A percentile compares a stretch with the other conserved stretches of the same genome.
These are phyloP conservation scores for Hydrolagus colliei DNA, from an alignment of 2,797 vertebrate species.

Conservation along the genomic window DNA sequence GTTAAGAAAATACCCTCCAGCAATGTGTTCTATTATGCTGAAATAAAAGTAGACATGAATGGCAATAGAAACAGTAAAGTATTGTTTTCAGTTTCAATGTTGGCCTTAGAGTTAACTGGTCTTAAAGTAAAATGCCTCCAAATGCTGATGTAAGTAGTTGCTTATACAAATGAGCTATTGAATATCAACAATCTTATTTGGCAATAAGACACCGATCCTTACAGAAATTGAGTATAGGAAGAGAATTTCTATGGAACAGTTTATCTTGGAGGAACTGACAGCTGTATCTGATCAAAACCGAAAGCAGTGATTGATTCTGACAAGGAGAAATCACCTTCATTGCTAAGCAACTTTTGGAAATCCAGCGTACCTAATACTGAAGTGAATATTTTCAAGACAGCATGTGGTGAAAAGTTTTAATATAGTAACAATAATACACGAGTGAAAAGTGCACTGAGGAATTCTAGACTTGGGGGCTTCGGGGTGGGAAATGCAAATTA, in stretches of 20 bases:
- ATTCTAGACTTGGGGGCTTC: not conserved
- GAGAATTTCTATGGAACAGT: slow-evolving; percentile 43
- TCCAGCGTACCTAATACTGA: not conserved
- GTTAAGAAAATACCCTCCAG: slow-evolving; percentile 68
- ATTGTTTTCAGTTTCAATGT: slow-evolving; percentile 63
- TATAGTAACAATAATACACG: not conserved
- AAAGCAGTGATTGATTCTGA: slow-evolving; percentile 48
- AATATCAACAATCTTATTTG: slow-evolving; percentile 53
- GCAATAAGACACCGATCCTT: slow-evolving; percentile 47
- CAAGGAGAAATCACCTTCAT: slow-evolving; percentile 54
- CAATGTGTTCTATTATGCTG: slow-evolving; percentile 69
- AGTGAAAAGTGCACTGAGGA: not conserved
- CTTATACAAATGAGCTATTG: slow-evolving; percentile 54
- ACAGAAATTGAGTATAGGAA: slow-evolving; percentile 47
- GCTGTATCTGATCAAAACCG: slow-evolving; percentile 53
- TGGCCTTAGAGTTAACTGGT: slow-evolving; percentile 54
- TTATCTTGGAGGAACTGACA: slow-evolving; percentile 52
- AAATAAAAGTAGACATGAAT: slow-evolving; percentile 73
- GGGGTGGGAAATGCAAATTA: not conserved
- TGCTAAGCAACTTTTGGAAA: slow-evolving; percentile 21
- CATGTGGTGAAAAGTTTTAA: slow-evolving; percentile 4
- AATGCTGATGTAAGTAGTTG: slow-evolving; percentile 54
- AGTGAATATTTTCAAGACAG: not conserved
- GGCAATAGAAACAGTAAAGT: slow-evolving; percentile 63
- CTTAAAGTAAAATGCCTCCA: slow-evolving; percentile 60